Base-by-base conservation (phyloP, 2,113 vertebrate genomes). In the Mesembrinibis cayennensis region DNA sequence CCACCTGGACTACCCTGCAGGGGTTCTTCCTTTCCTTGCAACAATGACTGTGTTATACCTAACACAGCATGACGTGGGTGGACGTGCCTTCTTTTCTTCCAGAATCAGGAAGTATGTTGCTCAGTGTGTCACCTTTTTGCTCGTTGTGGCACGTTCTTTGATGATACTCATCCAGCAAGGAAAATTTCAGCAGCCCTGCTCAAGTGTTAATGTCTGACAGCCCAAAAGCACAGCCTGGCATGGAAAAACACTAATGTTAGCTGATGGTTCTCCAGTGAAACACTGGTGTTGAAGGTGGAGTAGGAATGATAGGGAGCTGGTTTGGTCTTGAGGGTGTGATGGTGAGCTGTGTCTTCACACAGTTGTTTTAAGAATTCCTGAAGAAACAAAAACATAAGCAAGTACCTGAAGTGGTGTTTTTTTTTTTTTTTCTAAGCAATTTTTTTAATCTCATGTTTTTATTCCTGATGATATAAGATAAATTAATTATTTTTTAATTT, bases 1-100 rank as follows among this genome's bases (percentile, higher is more conserved):
- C 78, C 78, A 95, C 94, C 95, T 97, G 74, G 66, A 65, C 50
- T 89, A 58, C 72, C 23, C 94, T 79, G 36, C 67, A 93, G 92
- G 95, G 44, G 20, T 63, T 83, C 92, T 90, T 96, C 63, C 67
- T 92, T 94, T 86, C 44, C 49, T 83, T 91, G 93, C 70, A 91
- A 38, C 81, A 94, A 77, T 81, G 73, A 63, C 86, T 71, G 16
- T 92, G 45, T 91, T 88, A 45, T 76, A 83, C 71, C 80, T 82
- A 91, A 70, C 82, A 1, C 85, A 91, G 86, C 85, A 56, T 55
- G 90, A 94, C 10, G 5, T 66, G 78, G 44, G 38, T 94, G 50
- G 55, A 69, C 6, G 1, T 76, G 47, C 58, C 40, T 69, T 56
- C 82, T 92, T 81, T 87, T 70, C 49, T 40, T 55, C 59, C 69